phyloP scores from a whole-genome alignment of 1,140 invertebrate species.

The Triops longicaudatus region DNA sequence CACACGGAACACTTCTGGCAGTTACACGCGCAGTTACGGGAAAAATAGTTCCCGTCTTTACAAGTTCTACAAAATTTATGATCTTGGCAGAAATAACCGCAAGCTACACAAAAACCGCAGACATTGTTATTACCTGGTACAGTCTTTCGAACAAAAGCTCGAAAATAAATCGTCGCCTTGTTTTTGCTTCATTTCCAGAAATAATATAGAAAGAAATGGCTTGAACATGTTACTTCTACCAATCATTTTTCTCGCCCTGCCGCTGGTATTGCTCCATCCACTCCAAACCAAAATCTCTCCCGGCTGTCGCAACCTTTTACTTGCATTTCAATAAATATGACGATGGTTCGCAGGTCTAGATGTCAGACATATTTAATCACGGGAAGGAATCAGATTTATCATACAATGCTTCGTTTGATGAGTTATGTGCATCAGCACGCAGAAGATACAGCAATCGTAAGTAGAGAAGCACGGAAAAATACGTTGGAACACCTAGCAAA shows the following conservation, averaged over 20 bases:
- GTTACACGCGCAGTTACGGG: too few species aligned
- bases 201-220: background rate
- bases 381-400: background rate
- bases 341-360: background rate
- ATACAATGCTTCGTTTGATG: background rate
- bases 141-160: conserved; percentile 1
- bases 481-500: too few species aligned
- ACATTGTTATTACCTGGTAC: background rate
- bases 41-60: background rate
- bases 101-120: background rate
- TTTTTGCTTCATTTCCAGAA: background rate
- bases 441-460: too few species aligned
- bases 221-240: background rate
- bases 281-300: too few species aligned
- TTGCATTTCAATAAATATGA: background rate
- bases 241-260: background rate
- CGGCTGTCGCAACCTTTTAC: background rate
- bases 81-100: conserved; percentile 6
- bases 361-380: background rate
- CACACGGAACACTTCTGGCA: too few species aligned
- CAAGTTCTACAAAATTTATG: background rate
- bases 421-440: background rate
- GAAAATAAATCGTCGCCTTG: background rate
- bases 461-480: background rate
- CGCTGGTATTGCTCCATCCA: too few species aligned